Evolutionary conservation across 2,113 vertebrate species (phyloP).

Genomic region (Ginglymostoma cirratum): DNA sequence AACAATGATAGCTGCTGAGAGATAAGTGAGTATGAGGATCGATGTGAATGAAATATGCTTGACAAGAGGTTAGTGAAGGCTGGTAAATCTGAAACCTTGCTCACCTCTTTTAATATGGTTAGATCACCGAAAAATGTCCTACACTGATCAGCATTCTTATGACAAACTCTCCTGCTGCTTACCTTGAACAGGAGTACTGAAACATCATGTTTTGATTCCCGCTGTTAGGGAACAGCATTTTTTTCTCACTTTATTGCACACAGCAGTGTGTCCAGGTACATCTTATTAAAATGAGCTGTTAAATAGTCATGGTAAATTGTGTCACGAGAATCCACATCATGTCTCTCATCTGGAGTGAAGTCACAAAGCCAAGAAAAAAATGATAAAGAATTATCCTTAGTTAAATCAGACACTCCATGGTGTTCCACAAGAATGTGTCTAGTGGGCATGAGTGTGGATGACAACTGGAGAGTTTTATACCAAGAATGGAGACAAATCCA

Average conservation of each 20-base stretch:
- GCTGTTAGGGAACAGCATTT: background rate
- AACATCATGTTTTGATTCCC: background rate
- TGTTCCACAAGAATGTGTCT: background rate
- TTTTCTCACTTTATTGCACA: background rate
- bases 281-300: background rate
- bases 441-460: background rate
- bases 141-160: background rate
- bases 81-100: background rate
- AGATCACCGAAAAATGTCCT: background rate
- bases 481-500: too few relatives aligned
- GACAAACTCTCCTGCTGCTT: background rate
- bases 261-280: background rate
- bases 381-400: too few relatives aligned
- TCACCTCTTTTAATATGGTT: background rate
- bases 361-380: too few relatives aligned
- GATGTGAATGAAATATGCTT: background rate
- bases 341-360: background rate
- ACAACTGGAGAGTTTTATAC: background rate
- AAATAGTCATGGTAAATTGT: background rate
- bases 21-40: background rate
- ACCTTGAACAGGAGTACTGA: background rate
- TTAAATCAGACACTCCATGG: too few relatives aligned
- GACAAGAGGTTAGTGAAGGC: background rate
- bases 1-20: background rate
- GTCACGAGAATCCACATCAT: background rate